Evolutionary conservation across 2,888 invertebrate species (phyloP).

Genomic region (Synergus japonicus): DNA sequence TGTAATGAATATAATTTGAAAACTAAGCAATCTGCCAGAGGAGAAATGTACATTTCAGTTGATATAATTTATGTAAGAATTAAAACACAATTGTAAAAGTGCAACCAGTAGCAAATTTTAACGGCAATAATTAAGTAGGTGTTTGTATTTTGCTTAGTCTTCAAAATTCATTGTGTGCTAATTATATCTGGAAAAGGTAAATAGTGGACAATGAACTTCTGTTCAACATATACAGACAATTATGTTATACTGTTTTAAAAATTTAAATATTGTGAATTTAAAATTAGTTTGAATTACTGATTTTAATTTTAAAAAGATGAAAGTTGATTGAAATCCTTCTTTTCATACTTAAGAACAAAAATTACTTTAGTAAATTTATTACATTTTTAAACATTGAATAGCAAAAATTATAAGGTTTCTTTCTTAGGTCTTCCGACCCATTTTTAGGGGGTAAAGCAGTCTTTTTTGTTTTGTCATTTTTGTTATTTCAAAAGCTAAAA

Average conservation of each 20-base stretch:
- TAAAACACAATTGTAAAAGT: background rate
- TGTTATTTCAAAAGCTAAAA: background rate
- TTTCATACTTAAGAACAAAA: background rate
- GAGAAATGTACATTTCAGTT: background rate
- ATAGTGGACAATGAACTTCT: constrained; percentile 1
- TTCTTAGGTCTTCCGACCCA: background rate
- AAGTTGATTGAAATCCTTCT: too few relatives aligned
- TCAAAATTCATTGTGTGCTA: constrained; percentile 1
- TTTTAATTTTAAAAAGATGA: too few relatives aligned
- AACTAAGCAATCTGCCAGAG: background rate
- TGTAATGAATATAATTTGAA: background rate
- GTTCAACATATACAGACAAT: background rate
- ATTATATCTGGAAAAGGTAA: background rate
- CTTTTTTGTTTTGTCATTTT: background rate
- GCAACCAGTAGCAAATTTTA: background rate
- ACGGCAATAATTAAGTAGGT: background rate
- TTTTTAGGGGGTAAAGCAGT: background rate
- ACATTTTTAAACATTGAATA: background rate
- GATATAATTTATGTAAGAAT: background rate
- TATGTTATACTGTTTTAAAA: background rate
- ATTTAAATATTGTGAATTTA: background rate
- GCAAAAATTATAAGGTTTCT: background rate
- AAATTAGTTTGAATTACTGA: too few relatives aligned
- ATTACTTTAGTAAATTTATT: background rate
- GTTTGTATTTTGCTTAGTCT: background rate